Base-by-base conservation (phyloP, 35 echinoderm and acorn worm genomes). In the Apostichopus japonicus region DNA sequence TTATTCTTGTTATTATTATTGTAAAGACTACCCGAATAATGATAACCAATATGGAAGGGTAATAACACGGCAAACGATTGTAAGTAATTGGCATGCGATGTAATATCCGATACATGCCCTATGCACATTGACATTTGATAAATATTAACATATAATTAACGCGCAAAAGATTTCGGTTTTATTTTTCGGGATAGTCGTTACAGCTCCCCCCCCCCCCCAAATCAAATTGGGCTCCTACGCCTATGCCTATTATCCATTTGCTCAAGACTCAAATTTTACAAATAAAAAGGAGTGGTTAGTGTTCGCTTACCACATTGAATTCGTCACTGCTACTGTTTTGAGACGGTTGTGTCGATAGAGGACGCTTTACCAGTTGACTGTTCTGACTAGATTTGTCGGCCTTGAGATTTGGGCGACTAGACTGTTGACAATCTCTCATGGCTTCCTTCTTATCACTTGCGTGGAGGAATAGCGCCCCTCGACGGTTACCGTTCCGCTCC, bases 391-490 rank as follows among this genome's bases (percentile, higher is more conserved):
- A 11, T 54, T 54, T 53, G n/a, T 44, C n/a, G 10, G 52, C 79
- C 13, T 83, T 83, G 10, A 83, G 79, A 54, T 44, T 54, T 5
- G 3, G 17, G 24, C 79, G 79, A 33, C 79, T 83, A 9, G 79
- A 13, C 79, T 83, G 79, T 5, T 83, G 44, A 67, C 11, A 8
- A 54, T 83, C 79, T 5, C 79, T 19, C 33, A 83, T 10, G 44
- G 54, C 79, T 83, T 83, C 79, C 79, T 83, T 83, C 15, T 55
- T 80, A 25, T 80, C 78, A 53, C 52, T 24, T 44, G 78, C 78
- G 78, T 80, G 78, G 6, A 80, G 25, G 25, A 80, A 80, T 5
- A 80, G 78, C 13, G 78, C 78, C 9, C 78, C 78, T 24, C 78
- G 78, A 22, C 78, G n/a, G 52, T 80, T 80, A 25, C 78, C 52